A percentile compares a stretch with the other conserved stretches of the same genome.
These are phyloP conservation scores for Leptinotarsa texana DNA, from an alignment of 1,140 invertebrate species.

Conservation along the genomic window DNA sequence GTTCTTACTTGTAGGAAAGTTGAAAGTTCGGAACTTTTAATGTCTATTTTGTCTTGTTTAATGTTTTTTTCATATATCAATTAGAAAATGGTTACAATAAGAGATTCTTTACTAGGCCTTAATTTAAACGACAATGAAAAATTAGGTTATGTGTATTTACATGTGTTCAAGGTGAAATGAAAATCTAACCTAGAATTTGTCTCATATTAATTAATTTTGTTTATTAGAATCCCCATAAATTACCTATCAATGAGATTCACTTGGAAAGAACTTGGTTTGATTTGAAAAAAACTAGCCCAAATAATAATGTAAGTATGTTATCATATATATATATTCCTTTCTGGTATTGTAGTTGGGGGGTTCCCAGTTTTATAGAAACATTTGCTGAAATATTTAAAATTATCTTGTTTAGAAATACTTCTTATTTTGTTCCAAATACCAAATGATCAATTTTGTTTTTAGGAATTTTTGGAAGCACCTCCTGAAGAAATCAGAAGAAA, in stretches of 20 bases:
- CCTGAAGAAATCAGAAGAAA: conserved; percentile 33
- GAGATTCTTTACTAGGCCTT: not conserved
- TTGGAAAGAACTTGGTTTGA: conserved; percentile 40
- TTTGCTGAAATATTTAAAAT: not conserved
- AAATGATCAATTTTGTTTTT: conserved; percentile 17
- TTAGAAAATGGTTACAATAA: conserved; percentile 2
- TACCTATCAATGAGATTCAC: conserved; percentile 48
- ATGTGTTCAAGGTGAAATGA: conserved; percentile 16
- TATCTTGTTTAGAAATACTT: not conserved
- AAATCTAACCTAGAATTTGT: conserved; percentile 2
- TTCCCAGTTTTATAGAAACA: conserved; percentile 14
- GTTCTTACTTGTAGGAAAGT: no score
- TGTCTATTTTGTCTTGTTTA: not conserved
- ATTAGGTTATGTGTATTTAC: not conserved
- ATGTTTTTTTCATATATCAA: not conserved
- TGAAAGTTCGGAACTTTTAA: no score
- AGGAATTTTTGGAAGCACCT: conserved; percentile 33
- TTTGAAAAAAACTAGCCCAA: conserved; percentile 35
- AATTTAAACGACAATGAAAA: conserved; percentile 5
- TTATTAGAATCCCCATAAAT: conserved; percentile 46
- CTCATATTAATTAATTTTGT: conserved; percentile 29
- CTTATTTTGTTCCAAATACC: not conserved
- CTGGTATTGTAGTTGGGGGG: not conserved
- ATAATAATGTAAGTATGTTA: conserved; percentile 35
- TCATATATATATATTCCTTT: not conserved